Base-by-base conservation (phyloP, 2,113 vertebrate species). In the Smithornis capensis region DNA sequence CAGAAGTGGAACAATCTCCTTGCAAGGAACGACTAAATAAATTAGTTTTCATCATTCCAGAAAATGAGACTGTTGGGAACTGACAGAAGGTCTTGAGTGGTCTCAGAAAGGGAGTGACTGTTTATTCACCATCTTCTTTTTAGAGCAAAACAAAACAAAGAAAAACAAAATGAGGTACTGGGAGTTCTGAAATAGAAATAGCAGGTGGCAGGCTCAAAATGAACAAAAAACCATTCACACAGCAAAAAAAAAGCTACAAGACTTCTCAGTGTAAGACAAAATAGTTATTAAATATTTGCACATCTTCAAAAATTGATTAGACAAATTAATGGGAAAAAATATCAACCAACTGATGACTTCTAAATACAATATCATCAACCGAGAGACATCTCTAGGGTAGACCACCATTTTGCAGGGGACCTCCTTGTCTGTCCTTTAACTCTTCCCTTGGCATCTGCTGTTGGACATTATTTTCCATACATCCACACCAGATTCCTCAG, bases 1-100 rank as follows among this genome's bases (percentile, higher is more conserved):
- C 50, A 38, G 68, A 89, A 91, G 65, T 71, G 74, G 84, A 89
- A 82, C 65, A 91, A 84, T 67, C 56, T 74, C 52, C 19, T 42
- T 59, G 38, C 28, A 87, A 84, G 78, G 38, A 87, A 69, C 35
- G 52, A 35, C 56, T 55, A 71, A 91, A 89, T 63, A 91, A 91
- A 89, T 91, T 63, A 52, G 33, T 21, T 31, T 84, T 81, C 23
- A 21, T 70, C 81, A 52, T 87, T 35, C 47, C 60, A 71, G 81
- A 83, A 91, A 96, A 94, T 25, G 38, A 89, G 52, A 19, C 38
- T 70, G 9, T 6, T 47, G 60, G 81, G 65, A 83, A 55, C 28
- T 52, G 64, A 12, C 15, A 70, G 69, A 42, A 77, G 77, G 37
- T 53, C 73, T 50, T 31, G 55, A 87, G 63, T 6, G 37, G n/a